Percentiles rank a stretch among this genome's conserved stretches.
These are phyloP conservation scores for Ambastaia sidthimunki DNA, from an alignment of 2,797 vertebrate genomes.

Conservation along the genomic window DNA sequence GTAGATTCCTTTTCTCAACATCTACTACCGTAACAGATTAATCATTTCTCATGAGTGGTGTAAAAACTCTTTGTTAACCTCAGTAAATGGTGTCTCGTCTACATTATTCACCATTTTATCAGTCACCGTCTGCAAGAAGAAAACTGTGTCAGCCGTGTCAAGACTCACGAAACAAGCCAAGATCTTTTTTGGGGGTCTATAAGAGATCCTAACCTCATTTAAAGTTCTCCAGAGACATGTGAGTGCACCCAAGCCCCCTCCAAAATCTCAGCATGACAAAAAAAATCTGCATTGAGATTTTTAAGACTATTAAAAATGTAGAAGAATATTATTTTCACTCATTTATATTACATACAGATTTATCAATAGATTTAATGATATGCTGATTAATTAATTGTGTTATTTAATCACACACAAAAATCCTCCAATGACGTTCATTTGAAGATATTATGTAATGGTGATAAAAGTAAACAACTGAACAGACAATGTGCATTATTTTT, in stretches of 20 bases:
- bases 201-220: constrained; percentile 39
- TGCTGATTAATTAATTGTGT: no score
- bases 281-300: neutral
- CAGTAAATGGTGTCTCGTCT: constrained; percentile 27
- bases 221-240: constrained; percentile 25
- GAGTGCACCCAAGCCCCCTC: neutral
- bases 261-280: neutral
- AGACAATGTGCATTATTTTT: no score
- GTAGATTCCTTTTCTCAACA: neutral
- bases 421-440: no score
- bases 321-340: neutral
- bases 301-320: neutral
- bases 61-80: constrained; percentile 36
- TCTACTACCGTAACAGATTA: constrained; percentile 24
- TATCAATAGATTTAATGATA: neutral
- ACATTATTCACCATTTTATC: constrained; percentile 42
- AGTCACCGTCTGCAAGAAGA: neutral
- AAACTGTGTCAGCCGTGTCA: constrained; percentile 45
- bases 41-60: constrained; percentile 29
- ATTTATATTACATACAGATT: neutral
- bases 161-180: constrained; percentile 20
- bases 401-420: neutral
- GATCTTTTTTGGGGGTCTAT: constrained; percentile 1
- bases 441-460: no score
- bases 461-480: no score